Base-by-base conservation (phyloP, 2,888 invertebrate genomes). In the Cyaniris semiargus region DNA sequence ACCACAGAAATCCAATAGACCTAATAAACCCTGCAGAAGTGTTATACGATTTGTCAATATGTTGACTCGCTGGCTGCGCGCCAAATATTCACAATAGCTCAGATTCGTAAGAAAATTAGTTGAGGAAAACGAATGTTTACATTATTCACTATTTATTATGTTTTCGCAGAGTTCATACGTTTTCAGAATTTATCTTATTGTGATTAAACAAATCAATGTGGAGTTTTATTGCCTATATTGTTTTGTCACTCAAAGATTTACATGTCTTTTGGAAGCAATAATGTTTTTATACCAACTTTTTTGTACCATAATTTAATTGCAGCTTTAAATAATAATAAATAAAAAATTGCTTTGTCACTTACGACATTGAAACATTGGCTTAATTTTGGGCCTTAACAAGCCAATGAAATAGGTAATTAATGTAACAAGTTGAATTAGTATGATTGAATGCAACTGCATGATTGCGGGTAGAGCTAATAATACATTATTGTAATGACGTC, bases 71-170 rank as follows among this genome's bases (percentile, higher is more conserved):
- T 71, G 71, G 71, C 71, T 38, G 13, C 38, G 13, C 2, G 18
- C 71, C 71, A 71, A 71, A 38, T 38, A 5, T 38, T 38, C 71
- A 71, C 66, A 31, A 66, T 66, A 27, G 66, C 27, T 18, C 66
- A 66, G 66, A 71, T 38, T 71, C 71, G 38, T 21, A 38, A 71
- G 71, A 38, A 71, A 71, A 71, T 71, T 71, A 71, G 71, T 71
- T 21, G 34, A 38, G 71, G 38, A 38, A 71, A 71, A 71, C n/a
- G 38, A 71, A n/a, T 70, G 18, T 70, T 71, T 71, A 71, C 71
- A 71, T 71, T 38, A 71, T 71, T 71, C 71, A 71, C 34, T 71
- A 38, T 71, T 71, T 71, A 71, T 71, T 38, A 38, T 71, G 71
- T 71, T 71, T 71, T 71, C 71, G 71, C 21, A 38, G 34, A 71